Base-by-base conservation (phyloP, 2,888 invertebrate species). In the Criorhina ranunculi region DNA sequence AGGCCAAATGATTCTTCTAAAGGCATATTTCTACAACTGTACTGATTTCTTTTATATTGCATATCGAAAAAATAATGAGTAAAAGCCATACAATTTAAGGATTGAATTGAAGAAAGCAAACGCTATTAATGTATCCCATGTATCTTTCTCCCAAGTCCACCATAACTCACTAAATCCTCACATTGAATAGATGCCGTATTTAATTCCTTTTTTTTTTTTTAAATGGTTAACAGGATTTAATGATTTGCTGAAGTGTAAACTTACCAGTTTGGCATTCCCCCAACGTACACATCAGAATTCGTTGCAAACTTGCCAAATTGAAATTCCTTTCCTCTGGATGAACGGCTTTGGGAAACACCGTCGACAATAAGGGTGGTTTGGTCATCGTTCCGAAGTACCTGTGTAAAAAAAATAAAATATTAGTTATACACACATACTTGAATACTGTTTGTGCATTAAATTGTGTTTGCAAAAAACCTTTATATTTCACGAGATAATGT, bases 221-320 rank as follows among this genome's bases (percentile, higher is more conserved):
- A 12, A 59, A 51, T 5, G 31, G 44, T 77, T 67, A 78, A 60
- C 64, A 53, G 1, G 77, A 78, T 78, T 42, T 78, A 78, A 73
- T 66, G 66, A 59, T 66, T 76, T 76, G 70, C 33, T 85, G 75
- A 78, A 60, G 88, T 77, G 69, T 79, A 87, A 90, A 93, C 93
- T 93, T 89, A 94, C 95, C 96, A 97, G 83, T 95, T 94, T 86
- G 98, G 98, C 94, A 99, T 96, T 31, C 99, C 99, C n/a, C 99
- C 99, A 87, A 99, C 95, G 93, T 97, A 99, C 79, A 99, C 97
- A 92, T 97, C 97, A 33, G 98, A 97, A 92, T 98, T 98, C 86
- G 96, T 95, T 85, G 94, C 94, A 90, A 96, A 95, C 90, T 96
- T 95, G 33, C 98, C 98, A 92, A 98, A 98, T 88, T 95, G 95